A percentile compares a stretch with the other conserved stretches of the same genome.
phyloP scores from a whole-genome alignment of 2,113 vertebrate species.

The Carassius auratus region DNA sequence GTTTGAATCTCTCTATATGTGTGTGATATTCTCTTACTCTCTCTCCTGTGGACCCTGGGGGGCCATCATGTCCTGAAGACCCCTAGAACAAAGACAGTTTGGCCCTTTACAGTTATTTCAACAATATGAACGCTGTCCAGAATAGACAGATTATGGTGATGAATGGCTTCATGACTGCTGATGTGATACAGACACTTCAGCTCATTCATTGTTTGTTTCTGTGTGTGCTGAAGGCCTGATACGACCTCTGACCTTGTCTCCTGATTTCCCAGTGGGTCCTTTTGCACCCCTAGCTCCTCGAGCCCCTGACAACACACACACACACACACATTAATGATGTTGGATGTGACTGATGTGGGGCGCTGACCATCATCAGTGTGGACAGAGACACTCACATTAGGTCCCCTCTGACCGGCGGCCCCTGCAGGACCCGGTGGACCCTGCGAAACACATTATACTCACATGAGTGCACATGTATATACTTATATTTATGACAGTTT shows the following conservation, averaged over 20 bases:
- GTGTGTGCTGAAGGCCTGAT: neutral
- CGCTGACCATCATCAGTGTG: neutral
- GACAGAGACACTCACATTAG: conserved; percentile 83
- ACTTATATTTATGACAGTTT: neutral
- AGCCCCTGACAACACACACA: conserved; percentile 75
- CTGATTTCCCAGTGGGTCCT: conserved; percentile 93
- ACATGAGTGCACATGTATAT: neutral
- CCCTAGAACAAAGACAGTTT: conserved; percentile 74
- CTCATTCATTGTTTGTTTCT: neutral
- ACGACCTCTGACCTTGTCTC: conserved; percentile 86
- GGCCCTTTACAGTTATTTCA: neutral
- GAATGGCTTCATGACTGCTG: neutral
- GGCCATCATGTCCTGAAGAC: conserved; percentile 89
- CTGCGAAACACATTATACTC: conserved; percentile 67
- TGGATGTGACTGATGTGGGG: neutral
- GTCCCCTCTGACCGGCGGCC: conserved; percentile 87
- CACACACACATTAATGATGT: conserved; percentile 3
- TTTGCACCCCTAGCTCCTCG: conserved; percentile 88
- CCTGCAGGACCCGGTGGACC: conserved; percentile 90
- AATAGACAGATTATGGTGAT: conserved; percentile 19
- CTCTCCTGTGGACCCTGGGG: conserved; percentile 89
- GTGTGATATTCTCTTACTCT: conserved; percentile 77
- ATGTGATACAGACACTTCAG: neutral
- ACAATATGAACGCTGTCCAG: neutral
- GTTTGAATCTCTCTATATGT: neutral